Evolutionary conservation across 2,888 invertebrate species (phyloP).

Genomic region (Plutella xylostella): DNA sequence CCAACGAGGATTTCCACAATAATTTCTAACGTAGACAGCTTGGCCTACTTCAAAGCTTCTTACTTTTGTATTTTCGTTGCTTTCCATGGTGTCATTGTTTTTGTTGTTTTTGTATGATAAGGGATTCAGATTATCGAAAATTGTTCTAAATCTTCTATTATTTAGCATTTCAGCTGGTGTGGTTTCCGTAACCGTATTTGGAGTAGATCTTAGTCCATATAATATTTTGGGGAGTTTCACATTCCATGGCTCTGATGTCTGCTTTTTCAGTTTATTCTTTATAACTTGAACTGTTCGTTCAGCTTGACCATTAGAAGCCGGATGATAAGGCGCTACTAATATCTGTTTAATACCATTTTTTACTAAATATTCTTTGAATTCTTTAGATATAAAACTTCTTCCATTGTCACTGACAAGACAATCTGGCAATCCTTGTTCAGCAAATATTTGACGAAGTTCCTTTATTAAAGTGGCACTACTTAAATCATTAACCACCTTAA

Average conservation of each 20-base stretch:
- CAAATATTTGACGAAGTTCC: conserved; percentile 10
- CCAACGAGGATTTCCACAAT: too few relatives aligned
- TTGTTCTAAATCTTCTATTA: background rate
- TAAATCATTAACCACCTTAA: background rate
- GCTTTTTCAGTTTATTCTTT: conserved; percentile 9
- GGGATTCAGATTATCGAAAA: too few relatives aligned
- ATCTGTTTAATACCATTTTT: conserved; percentile 11
- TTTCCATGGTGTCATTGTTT: too few relatives aligned
- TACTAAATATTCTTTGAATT: conserved; percentile 11
- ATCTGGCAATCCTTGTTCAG: conserved; percentile 11
- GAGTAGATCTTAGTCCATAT: conserved; percentile 9
- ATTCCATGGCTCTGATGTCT: too few relatives aligned
- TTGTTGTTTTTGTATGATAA: too few relatives aligned
- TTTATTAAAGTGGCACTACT: conserved; percentile 4
- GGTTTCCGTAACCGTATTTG: conserved; percentile 10
- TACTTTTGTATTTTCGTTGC: too few relatives aligned
- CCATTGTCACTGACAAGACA: conserved; percentile 14
- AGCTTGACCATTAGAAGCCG: conserved; percentile 11
- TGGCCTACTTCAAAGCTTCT: too few relatives aligned
- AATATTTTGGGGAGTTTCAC: conserved; percentile 12
- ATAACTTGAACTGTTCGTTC: conserved; percentile 10
- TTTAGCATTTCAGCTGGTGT: conserved; percentile 11
- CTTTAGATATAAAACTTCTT: conserved; percentile 9
- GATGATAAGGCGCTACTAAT: conserved; percentile 12
- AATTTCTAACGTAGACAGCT: too few relatives aligned